Conservation (phyloP, 2,113 vertebrate genomes). For the Cyanoliseus patagonus region DNA sequence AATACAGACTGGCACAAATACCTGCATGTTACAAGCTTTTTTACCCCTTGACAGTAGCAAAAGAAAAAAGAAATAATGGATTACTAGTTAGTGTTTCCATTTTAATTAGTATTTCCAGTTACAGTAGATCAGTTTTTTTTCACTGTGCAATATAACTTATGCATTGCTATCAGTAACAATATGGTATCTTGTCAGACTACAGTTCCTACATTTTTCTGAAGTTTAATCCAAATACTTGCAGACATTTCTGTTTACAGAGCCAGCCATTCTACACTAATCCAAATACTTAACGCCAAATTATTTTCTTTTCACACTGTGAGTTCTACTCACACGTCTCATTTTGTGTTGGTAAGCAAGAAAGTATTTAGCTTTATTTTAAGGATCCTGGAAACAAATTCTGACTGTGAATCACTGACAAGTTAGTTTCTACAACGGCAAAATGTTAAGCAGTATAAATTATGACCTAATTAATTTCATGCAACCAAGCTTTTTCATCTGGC, state of each 20-base stretch:
- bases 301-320: not conserved
- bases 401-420: not conserved
- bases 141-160: not conserved
- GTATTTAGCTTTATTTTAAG: not conserved
- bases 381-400: not conserved
- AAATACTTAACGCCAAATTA: not conserved
- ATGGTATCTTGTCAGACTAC: not conserved
- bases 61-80: not conserved
- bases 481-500: not conserved
- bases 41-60: not conserved
- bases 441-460: not conserved
- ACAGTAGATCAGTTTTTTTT: not conserved
- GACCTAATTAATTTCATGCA: not conserved
- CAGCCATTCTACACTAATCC: not conserved
- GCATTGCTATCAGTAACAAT: not conserved
- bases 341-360: not conserved
- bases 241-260: not conserved
- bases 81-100: not conserved
- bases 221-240: not conserved
- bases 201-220: not conserved
- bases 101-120: not conserved
- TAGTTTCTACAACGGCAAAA: not conserved
- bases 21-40: not conserved
- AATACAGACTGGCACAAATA: not conserved
- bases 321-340: not conserved